These are phyloP conservation scores for Eublepharis macularius DNA, from an alignment of 2,113 vertebrate species.

Conservation along the genomic window DNA sequence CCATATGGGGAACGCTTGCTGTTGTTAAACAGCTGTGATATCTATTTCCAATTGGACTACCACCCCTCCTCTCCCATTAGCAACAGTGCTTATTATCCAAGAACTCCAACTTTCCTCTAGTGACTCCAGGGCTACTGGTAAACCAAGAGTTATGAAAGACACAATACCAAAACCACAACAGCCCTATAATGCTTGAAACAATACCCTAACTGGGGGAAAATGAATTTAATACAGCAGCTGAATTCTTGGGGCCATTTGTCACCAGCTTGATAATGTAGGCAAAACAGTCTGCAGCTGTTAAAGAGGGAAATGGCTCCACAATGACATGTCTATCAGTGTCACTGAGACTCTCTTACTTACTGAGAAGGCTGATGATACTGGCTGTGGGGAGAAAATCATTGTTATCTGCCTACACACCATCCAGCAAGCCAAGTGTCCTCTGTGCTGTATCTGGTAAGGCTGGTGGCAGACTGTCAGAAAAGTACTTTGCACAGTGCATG, in stretches of 20 bases:
- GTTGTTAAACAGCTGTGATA: not conserved
- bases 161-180: not conserved
- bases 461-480: accelerated
- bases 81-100: not conserved
- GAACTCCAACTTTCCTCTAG: not conserved
- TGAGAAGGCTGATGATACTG: not conserved
- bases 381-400: not conserved
- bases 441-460: accelerated
- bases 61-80: too few relatives aligned
- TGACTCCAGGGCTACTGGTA: not conserved
- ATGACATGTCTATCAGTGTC: constrained; percentile 4
- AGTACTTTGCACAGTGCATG: accelerated
- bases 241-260: constrained; percentile 23
- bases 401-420: not conserved
- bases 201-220: constrained; percentile 21
- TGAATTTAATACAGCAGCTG: constrained; percentile 23
- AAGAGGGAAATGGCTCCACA: not conserved
- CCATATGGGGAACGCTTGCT: too few relatives aligned
- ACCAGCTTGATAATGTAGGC: not conserved
- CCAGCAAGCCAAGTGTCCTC: accelerated
- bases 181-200: not conserved
- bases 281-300: constrained; percentile 27
- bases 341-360: not conserved
- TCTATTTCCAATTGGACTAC: not conserved
- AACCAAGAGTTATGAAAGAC: not conserved